Base-by-base conservation (phyloP, 2,797 vertebrate species). In the Tapera naevia region DNA sequence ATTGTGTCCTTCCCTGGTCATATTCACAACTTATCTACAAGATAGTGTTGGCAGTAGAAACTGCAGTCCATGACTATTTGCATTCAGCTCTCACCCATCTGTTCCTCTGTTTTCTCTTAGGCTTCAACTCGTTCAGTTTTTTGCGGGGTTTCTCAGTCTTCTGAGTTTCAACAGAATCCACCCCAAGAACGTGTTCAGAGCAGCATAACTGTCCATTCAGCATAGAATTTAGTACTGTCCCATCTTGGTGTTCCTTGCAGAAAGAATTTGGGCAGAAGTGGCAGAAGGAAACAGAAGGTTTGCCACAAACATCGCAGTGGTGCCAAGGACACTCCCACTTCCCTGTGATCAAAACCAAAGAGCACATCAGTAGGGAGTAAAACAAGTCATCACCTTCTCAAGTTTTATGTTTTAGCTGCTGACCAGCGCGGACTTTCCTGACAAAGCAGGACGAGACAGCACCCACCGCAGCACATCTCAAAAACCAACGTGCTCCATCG, bases 281-380 rank as follows among this genome's bases (percentile, higher is more conserved):
- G 97, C 99, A 99, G 96, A 99, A 99, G 5, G 98, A 98, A 67
- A 98, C 98, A 0, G 99, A 99, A 80, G 98, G 99, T 39, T 98
- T 99, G 92, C 99, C 99, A 27, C 99, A 99, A 71, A 99, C 99
- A 65, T 99, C 99, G 84, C 99, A 99, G 97, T 99, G 99, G 90
- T 99, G 99, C 99, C 99, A 99, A 16, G 99, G 99, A 71, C 99
- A 99, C 67, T 99, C 99, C 99, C 99, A 99, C 80, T 99, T 99
- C 10, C 99, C 99, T 99, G 98, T 13, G 74, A 91, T 6, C n/a
- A 67, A 54, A 95, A 70, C n/a, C 48, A 75, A 71, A 70, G 8
- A 33, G 73, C 1, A 69, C 43, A 19, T 96, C 43, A 96, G 46
- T 5, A 17, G 30, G 56, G 64, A 75, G 27, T 18, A 70, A 57